A percentile compares a stretch with the other conserved stretches of the same genome.
Conservation (phyloP, 2,797 vertebrate genomes). For the Spondyliosoma cantharus region DNA sequence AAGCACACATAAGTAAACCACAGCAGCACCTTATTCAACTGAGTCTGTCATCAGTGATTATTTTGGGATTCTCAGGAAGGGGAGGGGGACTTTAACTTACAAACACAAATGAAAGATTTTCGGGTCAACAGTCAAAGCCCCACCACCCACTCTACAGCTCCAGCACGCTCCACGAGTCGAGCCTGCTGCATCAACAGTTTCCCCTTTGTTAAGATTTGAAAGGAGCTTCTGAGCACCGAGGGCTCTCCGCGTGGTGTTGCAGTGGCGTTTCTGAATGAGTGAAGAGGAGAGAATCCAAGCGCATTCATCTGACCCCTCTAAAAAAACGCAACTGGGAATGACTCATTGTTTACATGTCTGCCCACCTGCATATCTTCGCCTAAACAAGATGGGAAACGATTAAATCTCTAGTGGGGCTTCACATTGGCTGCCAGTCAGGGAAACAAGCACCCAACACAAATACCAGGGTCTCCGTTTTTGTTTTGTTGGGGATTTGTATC, state of each 20-base stretch:
- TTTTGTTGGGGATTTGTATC: constrained; percentile 35
- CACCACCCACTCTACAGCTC: constrained; percentile 10
- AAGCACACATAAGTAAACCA: constrained; percentile 1
- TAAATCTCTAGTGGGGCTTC: neutral
- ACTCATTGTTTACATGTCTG: constrained; percentile 35
- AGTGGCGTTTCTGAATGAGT: constrained; percentile 4
- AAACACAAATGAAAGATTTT: constrained; percentile 38
- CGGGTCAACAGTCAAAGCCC: constrained; percentile 43
- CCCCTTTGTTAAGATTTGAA: constrained; percentile 55
- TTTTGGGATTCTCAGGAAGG: neutral
- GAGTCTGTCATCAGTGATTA: constrained; percentile 18
- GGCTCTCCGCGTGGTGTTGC: constrained; percentile 10
- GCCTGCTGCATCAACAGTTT: constrained; percentile 61
- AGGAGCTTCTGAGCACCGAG: constrained; percentile 34
- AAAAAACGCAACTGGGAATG: constrained; percentile 35
- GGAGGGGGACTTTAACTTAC: constrained; percentile 8
- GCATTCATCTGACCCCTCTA: constrained; percentile 26
- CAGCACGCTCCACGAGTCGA: constrained; percentile 36
- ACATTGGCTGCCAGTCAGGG: neutral
- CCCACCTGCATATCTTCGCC: constrained; percentile 36
- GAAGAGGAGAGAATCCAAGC: constrained; percentile 23
- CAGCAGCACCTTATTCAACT: constrained; percentile 27
- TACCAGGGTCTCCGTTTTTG: constrained; percentile 13
- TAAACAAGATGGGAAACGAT: constrained; percentile 20
- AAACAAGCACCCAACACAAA: neutral